These are phyloP conservation scores for Sebastes iracundus DNA, from an alignment of 2,797 vertebrate species.

Conservation along the genomic window DNA sequence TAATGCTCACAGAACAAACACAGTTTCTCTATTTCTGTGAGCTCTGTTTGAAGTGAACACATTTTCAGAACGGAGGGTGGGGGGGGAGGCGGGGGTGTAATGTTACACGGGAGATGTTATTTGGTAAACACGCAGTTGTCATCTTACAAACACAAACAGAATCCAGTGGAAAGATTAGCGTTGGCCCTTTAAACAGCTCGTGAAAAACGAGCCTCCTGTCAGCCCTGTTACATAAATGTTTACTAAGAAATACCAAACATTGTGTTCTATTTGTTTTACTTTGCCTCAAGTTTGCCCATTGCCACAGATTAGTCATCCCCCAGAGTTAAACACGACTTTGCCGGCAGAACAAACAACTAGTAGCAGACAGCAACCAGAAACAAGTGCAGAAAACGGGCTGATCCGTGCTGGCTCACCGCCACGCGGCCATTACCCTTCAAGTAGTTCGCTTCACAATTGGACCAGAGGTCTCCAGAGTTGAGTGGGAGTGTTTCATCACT, in stretches of 20 bases:
- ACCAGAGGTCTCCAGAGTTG: constrained; percentile 69
- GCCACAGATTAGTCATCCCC: constrained; percentile 66
- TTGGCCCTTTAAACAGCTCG: constrained; percentile 66
- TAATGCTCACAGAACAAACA: constrained; percentile 10
- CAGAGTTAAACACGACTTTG: constrained; percentile 70
- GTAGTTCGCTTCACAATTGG: constrained; percentile 71
- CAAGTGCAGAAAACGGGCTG: constrained; percentile 55
- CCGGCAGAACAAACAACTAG: constrained; percentile 75
- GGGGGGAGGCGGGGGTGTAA: constrained; percentile 4
- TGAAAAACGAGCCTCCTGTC: constrained; percentile 75
- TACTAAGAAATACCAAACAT: constrained; percentile 80
- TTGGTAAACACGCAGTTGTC: constrained; percentile 72
- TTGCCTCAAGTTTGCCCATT: constrained; percentile 69
- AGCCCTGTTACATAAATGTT: constrained; percentile 76
- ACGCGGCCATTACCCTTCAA: constrained; percentile 76
- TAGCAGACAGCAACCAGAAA: constrained; percentile 81
- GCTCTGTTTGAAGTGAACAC: constrained; percentile 44
- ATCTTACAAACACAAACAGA: constrained; percentile 72
- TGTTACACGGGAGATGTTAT: constrained; percentile 63
- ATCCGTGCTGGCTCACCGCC: constrained; percentile 65
- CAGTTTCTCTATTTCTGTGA: constrained; percentile 39
- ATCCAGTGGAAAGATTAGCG: constrained; percentile 69
- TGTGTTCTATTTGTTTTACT: constrained; percentile 80
- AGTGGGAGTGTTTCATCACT: constrained; percentile 69
- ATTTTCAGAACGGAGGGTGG: constrained; percentile 24